Percentiles rank a stretch among this genome's conserved stretches.
phyloP scores from a whole-genome alignment of 2,113 vertebrate genomes.

The Podocnemis expansa region DNA sequence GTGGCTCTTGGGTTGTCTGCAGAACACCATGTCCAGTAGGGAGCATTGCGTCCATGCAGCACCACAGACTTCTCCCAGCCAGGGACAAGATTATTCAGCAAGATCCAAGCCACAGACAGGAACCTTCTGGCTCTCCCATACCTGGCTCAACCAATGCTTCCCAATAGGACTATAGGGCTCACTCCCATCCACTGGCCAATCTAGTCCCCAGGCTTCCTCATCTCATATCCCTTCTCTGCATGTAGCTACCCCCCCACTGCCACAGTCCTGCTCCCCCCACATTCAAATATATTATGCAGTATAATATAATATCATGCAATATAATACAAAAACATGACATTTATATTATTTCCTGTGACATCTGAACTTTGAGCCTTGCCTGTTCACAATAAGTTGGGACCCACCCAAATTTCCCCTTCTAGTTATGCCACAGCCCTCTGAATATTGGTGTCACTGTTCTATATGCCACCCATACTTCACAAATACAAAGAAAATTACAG shows the following conservation, averaged over 20 bases:
- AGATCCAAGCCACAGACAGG: not conserved
- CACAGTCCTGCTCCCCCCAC: not conserved
- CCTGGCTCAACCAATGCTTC: not conserved
- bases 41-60: not conserved
- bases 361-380: not conserved
- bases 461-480: not conserved
- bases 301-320: not conserved
- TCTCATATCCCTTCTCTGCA: not conserved
- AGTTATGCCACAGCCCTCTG: accelerated
- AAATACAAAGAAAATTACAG: not conserved
- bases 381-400: not conserved
- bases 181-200: not conserved
- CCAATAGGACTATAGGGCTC: not conserved
- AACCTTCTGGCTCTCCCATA: not conserved
- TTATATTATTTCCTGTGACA: not conserved
- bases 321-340: not conserved
- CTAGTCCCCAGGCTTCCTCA: not conserved
- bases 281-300: not conserved
- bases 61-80: not conserved
- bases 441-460: not conserved
- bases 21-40: not conserved
- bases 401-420: not conserved
- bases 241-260: not conserved
- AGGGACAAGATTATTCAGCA: not conserved
- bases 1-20: not conserved